Evolutionary conservation across 1,140 invertebrate species (phyloP).

Genomic region (Zaprionus camerounensis): DNA sequence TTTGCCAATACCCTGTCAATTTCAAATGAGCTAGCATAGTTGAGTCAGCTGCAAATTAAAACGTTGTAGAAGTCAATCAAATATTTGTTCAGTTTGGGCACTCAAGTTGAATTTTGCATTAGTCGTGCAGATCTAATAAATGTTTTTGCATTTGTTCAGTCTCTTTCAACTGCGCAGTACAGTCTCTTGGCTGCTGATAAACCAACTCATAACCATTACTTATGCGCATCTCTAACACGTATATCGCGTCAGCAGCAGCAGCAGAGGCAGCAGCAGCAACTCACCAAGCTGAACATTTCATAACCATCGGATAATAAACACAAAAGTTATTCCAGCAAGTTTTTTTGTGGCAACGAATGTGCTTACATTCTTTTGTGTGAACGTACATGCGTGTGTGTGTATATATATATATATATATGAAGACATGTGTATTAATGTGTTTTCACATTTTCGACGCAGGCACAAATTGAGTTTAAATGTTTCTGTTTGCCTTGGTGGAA

Average conservation of each 20-base stretch:
- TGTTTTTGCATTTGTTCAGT: background rate
- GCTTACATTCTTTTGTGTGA: background rate
- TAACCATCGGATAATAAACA: constrained; percentile 16
- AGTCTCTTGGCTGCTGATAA: background rate
- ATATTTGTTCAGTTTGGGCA: no score
- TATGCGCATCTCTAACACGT: background rate
- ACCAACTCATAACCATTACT: background rate
- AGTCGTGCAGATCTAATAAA: background rate
- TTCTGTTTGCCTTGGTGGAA: background rate
- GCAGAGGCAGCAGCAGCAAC: background rate
- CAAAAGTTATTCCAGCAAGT: background rate
- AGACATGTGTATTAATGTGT: constrained; percentile 1
- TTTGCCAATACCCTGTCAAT: constrained; percentile 10
- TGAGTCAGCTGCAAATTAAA: no score
- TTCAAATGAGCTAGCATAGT: background rate
- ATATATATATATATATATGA: background rate
- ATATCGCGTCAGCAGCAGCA: background rate
- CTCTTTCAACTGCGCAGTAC: background rate
- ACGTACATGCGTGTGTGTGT: background rate
- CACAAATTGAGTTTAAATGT: constrained; percentile 5
- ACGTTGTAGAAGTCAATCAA: no score
- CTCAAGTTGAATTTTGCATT: background rate
- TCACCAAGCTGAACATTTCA: background rate
- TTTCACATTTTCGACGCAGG: background rate
- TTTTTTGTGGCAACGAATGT: background rate